These are phyloP conservation scores for Dyspetes luteomarginatus DNA, from an alignment of 2,888 invertebrate species.

Conservation along the genomic window DNA sequence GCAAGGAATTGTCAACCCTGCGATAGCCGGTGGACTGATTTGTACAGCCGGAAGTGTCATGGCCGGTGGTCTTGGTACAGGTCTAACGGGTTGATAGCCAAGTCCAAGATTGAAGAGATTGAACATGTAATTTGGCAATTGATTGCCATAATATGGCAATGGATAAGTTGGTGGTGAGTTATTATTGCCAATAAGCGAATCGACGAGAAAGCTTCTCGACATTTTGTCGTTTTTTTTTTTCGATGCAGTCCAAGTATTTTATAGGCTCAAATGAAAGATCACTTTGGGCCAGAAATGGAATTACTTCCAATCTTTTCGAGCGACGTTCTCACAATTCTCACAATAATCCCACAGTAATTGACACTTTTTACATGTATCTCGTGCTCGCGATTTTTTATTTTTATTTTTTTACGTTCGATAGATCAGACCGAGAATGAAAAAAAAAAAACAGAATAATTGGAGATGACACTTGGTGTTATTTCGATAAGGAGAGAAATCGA, in stretches of 20 bases:
- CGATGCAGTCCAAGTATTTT: too few relatives aligned
- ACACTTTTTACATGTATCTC: constrained; percentile 27
- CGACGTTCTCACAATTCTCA: constrained; percentile 56
- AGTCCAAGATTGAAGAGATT: constrained; percentile 81
- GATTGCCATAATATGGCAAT: constrained; percentile 80
- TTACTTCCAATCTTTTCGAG: constrained; percentile 29
- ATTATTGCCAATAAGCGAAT: constrained; percentile 89
- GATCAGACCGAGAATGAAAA: too few relatives aligned
- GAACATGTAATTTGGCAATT: constrained; percentile 83
- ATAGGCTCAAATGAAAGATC: constrained; percentile 1
- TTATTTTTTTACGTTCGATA: too few relatives aligned
- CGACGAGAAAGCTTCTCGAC: constrained; percentile 93
- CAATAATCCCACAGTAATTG: constrained; percentile 67
- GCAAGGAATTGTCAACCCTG: constrained; percentile 69
- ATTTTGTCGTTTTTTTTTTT: too few relatives aligned
- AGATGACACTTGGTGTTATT: background rate
- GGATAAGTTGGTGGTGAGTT: constrained; percentile 84
- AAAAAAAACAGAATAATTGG: too few relatives aligned
- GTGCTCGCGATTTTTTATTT: background rate
- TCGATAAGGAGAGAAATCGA: constrained; percentile 6
- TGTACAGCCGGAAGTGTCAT: constrained; percentile 72
- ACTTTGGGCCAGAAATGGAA: constrained; percentile 15
- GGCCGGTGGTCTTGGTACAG: constrained; percentile 77
- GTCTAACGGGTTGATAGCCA: constrained; percentile 79
- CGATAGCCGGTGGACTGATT: constrained; percentile 71